Base-by-base conservation (phyloP, 1,140 invertebrate species). In the Diachasma alloeum region DNA sequence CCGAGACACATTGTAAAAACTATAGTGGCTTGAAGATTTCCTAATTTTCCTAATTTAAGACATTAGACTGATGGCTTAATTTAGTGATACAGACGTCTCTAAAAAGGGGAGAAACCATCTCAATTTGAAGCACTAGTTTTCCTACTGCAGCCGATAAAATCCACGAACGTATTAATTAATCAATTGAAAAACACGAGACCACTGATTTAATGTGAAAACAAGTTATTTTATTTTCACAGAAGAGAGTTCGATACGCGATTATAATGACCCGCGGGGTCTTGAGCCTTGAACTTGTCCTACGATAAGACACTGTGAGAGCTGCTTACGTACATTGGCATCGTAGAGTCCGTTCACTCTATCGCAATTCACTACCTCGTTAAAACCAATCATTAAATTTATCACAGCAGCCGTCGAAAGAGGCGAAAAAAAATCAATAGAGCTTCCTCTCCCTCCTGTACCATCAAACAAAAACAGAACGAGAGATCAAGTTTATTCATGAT, bases 241-340 rank as follows among this genome's bases (percentile, higher is more conserved):
- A 31, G 17, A 79, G 80, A 84, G 84, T 86, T 84, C 84, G 84
- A 85, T 83, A 84, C 80, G 83, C 82, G 87, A 86, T 88, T 88
- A 85, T 87, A 86, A 85, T 85, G 87, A 89, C 85, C 86, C 87
- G 39, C 9, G 39, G 83, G 81, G 83, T 82, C 82, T 63, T 19
- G 85, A 86, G 85, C 88, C 88, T 90, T 90, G 88, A 90, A 90
- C 88, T 89, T 90, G 88, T 84, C 84, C 86, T 87, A 87, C 84
- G 86, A 87, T 87, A 88, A 88, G 84, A 81, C 24, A 48, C 24
- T 63, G 15, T 3, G 8, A 59, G 22, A 76, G 68, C 69, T 53
- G 66, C 66, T 75, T 75, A 56, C 46, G 46, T 69, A 19, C 24
- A 59, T 75, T 69, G 48, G 17, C 66, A 69, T 46, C 44, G 46